A percentile compares a stretch with the other conserved stretches of the same genome.
Conservation (phyloP, 2,113 vertebrate genomes). For the Martes martes region DNA sequence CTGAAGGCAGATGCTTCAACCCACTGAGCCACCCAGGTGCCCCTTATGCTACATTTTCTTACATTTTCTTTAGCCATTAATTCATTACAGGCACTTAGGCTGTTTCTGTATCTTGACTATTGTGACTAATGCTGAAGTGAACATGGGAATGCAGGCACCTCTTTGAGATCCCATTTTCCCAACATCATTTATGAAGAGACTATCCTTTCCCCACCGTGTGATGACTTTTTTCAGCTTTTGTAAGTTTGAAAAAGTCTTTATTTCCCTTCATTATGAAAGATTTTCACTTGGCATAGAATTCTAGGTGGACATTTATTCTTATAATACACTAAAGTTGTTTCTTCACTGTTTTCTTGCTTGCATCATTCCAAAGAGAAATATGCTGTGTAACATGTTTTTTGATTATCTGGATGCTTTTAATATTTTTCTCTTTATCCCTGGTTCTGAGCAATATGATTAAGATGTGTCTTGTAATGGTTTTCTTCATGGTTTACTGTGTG, state of each 20-base stretch:
- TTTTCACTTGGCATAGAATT: slow-evolving; percentile 21
- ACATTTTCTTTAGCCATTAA: neutral
- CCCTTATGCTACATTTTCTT: neutral
- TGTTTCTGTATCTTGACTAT: neutral
- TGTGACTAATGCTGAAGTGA: neutral
- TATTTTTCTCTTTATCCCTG: neutral
- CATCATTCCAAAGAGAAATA: neutral
- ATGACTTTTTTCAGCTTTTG: slow-evolving; percentile 9
- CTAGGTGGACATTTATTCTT: neutral
- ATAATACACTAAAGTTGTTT: neutral
- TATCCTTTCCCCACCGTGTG: neutral
- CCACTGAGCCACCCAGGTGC: too few species aligned
- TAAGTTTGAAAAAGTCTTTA: neutral
- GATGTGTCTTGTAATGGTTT: neutral
- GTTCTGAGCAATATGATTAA: neutral
- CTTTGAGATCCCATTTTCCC: neutral
- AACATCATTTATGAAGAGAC: neutral
- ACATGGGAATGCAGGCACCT: neutral
- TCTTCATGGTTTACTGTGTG: neutral
- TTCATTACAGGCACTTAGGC: neutral
- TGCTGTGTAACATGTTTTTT: neutral
- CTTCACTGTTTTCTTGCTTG: neutral
- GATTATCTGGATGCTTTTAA: neutral
- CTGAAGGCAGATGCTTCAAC: too few species aligned
- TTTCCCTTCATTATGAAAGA: slow-evolving; percentile 14